Conservation (phyloP, 2,797 vertebrate genomes). For the Micropoecilia bifurca region DNA sequence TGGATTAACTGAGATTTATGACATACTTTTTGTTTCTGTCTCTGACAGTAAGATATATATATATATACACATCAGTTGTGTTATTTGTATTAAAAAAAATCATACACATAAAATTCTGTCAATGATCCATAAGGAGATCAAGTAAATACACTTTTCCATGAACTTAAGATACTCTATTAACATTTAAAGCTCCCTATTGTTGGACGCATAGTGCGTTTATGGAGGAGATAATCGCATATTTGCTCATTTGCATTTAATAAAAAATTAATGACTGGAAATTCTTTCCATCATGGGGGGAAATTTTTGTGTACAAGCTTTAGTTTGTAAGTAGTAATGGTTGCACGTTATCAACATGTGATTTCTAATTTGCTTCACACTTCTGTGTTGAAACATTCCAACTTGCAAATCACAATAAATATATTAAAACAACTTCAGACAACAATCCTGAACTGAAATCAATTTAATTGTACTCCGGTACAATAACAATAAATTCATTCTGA, state of each 20-base stretch:
- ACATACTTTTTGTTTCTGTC: background rate
- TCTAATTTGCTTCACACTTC: background rate
- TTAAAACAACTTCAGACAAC: background rate
- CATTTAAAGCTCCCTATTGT: background rate
- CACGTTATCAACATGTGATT: background rate
- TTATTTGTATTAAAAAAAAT: too few relatives aligned
- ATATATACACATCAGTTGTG: too few relatives aligned
- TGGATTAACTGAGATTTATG: background rate
- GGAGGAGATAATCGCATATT: background rate
- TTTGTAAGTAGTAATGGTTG: too few relatives aligned
- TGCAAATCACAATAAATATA: background rate
- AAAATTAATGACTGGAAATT: too few relatives aligned
- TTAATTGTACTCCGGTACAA: too few relatives aligned
- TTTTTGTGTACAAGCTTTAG: background rate
- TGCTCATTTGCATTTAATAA: background rate
- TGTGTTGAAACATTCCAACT: too few relatives aligned
- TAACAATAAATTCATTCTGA: too few relatives aligned
- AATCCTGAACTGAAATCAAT: background rate
- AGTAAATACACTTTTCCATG: background rate
- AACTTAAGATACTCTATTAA: background rate
- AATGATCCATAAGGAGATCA: background rate
- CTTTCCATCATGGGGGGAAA: background rate
- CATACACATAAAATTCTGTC: background rate
- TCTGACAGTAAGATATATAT: background rate
- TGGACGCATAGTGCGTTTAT: background rate